Evolutionary conservation across 2,888 invertebrate genomes (phyloP).

Genomic region (Kryphioiulus occultus): DNA sequence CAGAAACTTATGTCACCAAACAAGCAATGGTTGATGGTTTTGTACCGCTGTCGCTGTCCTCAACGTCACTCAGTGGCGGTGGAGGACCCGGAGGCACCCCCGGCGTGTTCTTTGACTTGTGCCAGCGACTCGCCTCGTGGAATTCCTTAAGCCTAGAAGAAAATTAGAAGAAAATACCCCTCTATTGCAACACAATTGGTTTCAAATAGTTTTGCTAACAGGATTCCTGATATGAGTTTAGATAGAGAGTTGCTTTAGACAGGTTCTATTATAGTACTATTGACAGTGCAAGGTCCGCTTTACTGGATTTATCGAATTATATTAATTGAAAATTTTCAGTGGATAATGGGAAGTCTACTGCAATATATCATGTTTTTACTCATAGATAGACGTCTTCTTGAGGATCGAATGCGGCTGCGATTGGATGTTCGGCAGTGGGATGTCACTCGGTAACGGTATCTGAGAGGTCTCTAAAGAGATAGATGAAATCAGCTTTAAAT

Average conservation of each 20-base stretch:
- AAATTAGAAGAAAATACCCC: too few relatives aligned
- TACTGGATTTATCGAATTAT: conserved; percentile 28
- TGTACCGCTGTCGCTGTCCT: conserved; percentile 67
- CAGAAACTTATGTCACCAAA: too few relatives aligned
- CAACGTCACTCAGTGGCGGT: conserved; percentile 74
- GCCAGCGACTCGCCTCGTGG: not conserved
- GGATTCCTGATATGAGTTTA: too few relatives aligned
- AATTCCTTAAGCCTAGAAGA: not conserved
- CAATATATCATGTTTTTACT: conserved; percentile 58
- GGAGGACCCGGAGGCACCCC: conserved; percentile 89
- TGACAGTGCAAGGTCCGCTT: not conserved
- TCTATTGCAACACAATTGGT: too few relatives aligned
- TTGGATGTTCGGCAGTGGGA: conserved; percentile 64
- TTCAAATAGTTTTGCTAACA: too few relatives aligned
- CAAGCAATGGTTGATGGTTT: too few relatives aligned
- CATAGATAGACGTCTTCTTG: conserved; percentile 74
- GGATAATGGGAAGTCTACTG: too few relatives aligned
- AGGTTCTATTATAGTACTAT: too few relatives aligned
- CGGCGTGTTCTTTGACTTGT: conserved; percentile 68
- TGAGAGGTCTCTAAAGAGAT: conserved; percentile 59
- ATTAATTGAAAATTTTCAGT: too few relatives aligned
- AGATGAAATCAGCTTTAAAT: not conserved
- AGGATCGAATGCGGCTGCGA: conserved; percentile 71
- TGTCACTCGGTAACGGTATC: conserved; percentile 65
- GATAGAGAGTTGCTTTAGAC: too few relatives aligned